Percentiles rank a stretch among this genome's conserved stretches.
These are phyloP conservation scores for Netelia melanura DNA, from an alignment of 2,888 invertebrate species.

Conservation along the genomic window DNA sequence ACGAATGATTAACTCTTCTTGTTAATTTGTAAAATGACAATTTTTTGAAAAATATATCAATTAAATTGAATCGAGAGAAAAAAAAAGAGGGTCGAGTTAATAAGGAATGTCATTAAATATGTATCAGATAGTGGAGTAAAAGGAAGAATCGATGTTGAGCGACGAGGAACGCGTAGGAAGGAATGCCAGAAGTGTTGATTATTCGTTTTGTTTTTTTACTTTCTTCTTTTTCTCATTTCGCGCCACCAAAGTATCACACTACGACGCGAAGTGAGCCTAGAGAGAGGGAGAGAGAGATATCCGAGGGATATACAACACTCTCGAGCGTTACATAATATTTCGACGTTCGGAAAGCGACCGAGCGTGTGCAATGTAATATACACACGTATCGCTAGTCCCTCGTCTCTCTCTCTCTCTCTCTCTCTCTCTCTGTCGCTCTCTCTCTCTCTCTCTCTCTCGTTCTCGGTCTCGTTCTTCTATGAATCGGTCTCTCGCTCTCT, in stretches of 20 bases:
- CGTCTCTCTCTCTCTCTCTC: constrained; percentile 54
- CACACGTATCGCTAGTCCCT: constrained; percentile 49
- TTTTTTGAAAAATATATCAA: too few relatives aligned
- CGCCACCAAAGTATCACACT: constrained; percentile 54
- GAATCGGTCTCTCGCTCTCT: background rate
- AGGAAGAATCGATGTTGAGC: background rate
- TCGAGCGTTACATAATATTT: constrained; percentile 63
- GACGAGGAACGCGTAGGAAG: constrained; percentile 29
- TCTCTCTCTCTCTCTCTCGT: background rate
- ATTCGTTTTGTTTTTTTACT: background rate
- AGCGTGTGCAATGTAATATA: constrained; percentile 54
- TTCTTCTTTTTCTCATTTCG: constrained; percentile 31
- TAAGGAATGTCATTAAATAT: background rate
- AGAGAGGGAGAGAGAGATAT: constrained; percentile 33
- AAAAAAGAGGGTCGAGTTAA: too few relatives aligned
- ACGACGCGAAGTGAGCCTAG: constrained; percentile 40
- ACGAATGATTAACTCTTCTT: too few relatives aligned
- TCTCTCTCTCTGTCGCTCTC: background rate
- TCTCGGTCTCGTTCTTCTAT: background rate
- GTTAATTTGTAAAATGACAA: too few relatives aligned
- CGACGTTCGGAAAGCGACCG: constrained; percentile 48
- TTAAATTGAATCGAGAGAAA: too few relatives aligned
- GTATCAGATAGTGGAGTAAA: background rate
- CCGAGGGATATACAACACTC: constrained; percentile 26
- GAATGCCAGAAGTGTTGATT: constrained; percentile 36